Conservation (phyloP, 2,888 invertebrate species). For the Mesopsocus fuscifrons region DNA sequence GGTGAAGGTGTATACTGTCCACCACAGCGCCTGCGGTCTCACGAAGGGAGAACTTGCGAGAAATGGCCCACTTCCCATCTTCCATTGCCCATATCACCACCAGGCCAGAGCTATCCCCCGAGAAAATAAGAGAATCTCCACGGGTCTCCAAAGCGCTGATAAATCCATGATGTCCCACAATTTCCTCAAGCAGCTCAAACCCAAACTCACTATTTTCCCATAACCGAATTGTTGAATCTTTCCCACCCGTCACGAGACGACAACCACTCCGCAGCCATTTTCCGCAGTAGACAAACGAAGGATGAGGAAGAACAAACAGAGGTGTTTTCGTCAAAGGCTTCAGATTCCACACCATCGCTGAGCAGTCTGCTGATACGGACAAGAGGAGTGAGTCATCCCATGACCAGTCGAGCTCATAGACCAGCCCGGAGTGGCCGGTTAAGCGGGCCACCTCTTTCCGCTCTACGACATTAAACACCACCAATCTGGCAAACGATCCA, state of each 20-base stretch:
- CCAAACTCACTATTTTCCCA: slow-evolving; percentile 26
- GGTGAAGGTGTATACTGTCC: background rate
- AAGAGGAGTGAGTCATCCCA: slow-evolving; percentile 31
- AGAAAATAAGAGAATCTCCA: background rate
- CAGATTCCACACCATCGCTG: slow-evolving; percentile 38
- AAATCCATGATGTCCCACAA: slow-evolving; percentile 1
- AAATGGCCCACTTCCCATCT: background rate
- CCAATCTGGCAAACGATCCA: slow-evolving; percentile 21
- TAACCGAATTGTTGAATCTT: slow-evolving; percentile 40
- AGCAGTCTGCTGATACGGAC: slow-evolving; percentile 48
- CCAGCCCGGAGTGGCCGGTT: slow-evolving; percentile 38
- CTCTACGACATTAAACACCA: slow-evolving; percentile 25
- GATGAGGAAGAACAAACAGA: slow-evolving; percentile 39
- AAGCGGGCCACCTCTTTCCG: slow-evolving; percentile 27
- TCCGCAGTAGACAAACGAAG: slow-evolving; percentile 47
- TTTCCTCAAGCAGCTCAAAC: background rate
- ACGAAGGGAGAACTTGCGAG: background rate
- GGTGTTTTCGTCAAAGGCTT: slow-evolving; percentile 19
- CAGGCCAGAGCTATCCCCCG: background rate
- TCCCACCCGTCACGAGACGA: slow-evolving; percentile 41
- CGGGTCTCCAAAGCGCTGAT: background rate
- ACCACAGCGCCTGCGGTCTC: background rate
- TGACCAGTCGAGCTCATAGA: slow-evolving; percentile 45
- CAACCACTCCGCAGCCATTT: slow-evolving; percentile 30
- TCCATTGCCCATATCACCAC: no score